phyloP scores from a whole-genome alignment of 2,888 invertebrate species.

The Euspilapteryx auroguttella region DNA sequence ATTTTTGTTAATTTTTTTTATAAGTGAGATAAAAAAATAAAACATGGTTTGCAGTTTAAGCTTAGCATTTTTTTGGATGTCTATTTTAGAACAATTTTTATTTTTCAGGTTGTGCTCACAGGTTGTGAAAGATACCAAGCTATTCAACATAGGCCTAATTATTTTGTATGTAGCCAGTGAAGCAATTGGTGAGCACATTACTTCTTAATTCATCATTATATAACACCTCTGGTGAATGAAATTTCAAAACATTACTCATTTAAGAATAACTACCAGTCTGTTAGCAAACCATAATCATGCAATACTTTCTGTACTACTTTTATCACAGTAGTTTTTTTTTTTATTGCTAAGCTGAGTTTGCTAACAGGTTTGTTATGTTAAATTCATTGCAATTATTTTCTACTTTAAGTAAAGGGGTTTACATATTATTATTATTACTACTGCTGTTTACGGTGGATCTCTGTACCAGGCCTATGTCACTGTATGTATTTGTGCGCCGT shows the following conservation, averaged over 20 bases:
- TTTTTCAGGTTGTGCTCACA: constrained; percentile 44
- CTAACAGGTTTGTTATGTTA: too few species aligned
- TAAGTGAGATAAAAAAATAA: too few species aligned
- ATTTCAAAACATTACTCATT: constrained; percentile 7
- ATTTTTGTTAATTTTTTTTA: too few species aligned
- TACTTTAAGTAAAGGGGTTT: too few species aligned
- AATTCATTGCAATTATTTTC: too few species aligned
- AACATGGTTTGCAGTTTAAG: too few species aligned
- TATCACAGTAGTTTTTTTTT: not conserved
- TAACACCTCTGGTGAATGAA: constrained; percentile 15
- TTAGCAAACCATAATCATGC: constrained; percentile 6
- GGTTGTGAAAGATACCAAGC: constrained; percentile 36
- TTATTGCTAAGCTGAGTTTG: too few species aligned
- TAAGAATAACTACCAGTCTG: constrained; percentile 1
- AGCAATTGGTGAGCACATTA: constrained; percentile 41
- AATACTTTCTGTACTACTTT: not conserved
- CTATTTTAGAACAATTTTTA: constrained; percentile 5
- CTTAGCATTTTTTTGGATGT: too few species aligned
- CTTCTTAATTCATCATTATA: constrained; percentile 15
- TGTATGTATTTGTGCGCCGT: too few species aligned
- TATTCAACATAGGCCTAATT: constrained; percentile 43
- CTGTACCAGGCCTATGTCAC: too few species aligned
- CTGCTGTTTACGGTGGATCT: too few species aligned
- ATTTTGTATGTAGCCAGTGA: constrained; percentile 45
- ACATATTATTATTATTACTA: too few species aligned